These are phyloP conservation scores for Aphis gossypii DNA, from an alignment of 1,140 invertebrate genomes.

Conservation along the genomic window DNA sequence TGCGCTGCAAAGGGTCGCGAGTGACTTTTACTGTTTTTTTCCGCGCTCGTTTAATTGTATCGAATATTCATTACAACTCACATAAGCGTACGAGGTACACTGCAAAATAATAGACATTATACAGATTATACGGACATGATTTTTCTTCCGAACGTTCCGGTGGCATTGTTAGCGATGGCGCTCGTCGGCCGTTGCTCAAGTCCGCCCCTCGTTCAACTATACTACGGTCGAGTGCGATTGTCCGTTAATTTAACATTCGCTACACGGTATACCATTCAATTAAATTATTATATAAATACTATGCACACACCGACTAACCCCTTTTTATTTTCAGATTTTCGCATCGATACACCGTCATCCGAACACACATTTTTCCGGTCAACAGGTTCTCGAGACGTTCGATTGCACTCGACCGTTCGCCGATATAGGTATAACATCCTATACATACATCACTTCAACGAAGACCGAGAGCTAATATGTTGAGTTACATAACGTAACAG, in stretches of 20 bases:
- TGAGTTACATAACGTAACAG: neutral
- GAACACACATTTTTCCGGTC: neutral
- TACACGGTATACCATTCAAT: neutral
- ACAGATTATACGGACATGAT: neutral
- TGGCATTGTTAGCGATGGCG: neutral
- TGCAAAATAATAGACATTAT: neutral
- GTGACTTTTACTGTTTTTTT: neutral
- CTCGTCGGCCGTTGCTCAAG: neutral
- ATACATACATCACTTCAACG: neutral
- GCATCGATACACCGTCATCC: neutral
- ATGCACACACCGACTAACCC: neutral
- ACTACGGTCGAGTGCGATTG: neutral
- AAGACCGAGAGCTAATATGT: neutral
- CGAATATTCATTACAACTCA: neutral
- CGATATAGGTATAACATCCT: neutral
- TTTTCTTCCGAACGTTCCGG: neutral
- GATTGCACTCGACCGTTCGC: neutral
- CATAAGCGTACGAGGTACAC: neutral
- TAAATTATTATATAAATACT: neutral
- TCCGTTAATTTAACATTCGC: constrained; percentile 6
- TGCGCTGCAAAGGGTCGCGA: neutral
- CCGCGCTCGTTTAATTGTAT: neutral
- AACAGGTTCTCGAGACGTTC: neutral
- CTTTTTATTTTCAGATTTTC: neutral
- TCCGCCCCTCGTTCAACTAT: neutral